Base-by-base conservation (phyloP, 2,113 vertebrate species). In the Myanophis thanlyinensis region DNA sequence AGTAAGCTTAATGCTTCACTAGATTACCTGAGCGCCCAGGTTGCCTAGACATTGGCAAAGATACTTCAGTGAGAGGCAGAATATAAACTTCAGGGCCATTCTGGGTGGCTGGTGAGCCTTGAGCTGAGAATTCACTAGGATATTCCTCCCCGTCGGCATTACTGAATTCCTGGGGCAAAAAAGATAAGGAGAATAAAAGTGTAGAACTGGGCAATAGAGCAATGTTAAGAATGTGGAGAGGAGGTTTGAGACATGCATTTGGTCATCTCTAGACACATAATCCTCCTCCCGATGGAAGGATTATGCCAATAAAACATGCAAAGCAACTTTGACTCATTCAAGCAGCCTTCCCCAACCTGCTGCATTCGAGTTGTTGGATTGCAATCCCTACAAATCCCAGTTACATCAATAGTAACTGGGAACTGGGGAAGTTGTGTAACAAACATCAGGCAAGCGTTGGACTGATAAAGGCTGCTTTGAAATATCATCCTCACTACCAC, bases 1-100 rank as follows among this genome's bases (percentile, higher is more conserved):
- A 80, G 67, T 80, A 80, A 80, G 2, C 35, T 22, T 22, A 92
- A 49, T 27, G 27, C 27, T 40, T 35, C 47, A 51, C 3, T 25
- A 18, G 94, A 98, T 97, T 97, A 99, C 99, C 98, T 97, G 99
- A 98, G 94, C 98, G 98, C 23, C 98, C 97, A 0, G 98, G 99
- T 96, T 99, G 98, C 97, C 98, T 98, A 91, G 98, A 98, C 93
- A 98, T 98, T 6, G 99, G 99, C 94, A 99, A 97, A 0, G 98
- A 98, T 93, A 99, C 98, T 97, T 99, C 98, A 0, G 98, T 99
- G 97, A 99, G 98, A 0, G 99, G 99, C 96, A 99, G 98, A 93
- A 99, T 97, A 1, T 99, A 99, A 93, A 99, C 98, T 90, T 99
- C 99, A 0, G 98, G 98, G 94, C 98, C 98, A 94, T 97, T 97